Conservation (phyloP, 1,140 invertebrate species). For the Aleiodes sp. region DNA sequence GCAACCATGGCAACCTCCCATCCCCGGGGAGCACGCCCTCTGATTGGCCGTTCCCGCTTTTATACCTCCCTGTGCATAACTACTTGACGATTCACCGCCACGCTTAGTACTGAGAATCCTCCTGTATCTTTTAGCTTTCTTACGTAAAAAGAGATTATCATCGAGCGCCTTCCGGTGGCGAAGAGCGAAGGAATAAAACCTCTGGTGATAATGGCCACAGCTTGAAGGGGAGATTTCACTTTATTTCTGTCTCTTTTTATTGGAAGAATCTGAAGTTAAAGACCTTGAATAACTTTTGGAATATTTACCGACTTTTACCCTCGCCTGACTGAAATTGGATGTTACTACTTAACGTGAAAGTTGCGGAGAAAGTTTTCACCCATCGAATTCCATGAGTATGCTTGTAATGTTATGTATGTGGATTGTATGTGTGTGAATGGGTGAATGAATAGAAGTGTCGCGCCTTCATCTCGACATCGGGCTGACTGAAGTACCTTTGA, state of each 20-base stretch:
- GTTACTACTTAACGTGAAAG: neutral
- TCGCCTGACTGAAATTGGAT: neutral
- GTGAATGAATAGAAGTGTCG: neutral
- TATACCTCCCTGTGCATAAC: conserved; percentile 49
- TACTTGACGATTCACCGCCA: conserved; percentile 40
- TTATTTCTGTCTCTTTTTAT: too few relatives aligned
- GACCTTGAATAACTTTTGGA: neutral
- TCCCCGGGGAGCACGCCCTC: conserved; percentile 64
- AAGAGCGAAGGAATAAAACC: conserved; percentile 38
- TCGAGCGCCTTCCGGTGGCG: conserved; percentile 51
- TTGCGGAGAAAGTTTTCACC: neutral
- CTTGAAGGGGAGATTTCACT: neutral
- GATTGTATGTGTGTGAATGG: neutral
- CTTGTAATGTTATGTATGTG: neutral
- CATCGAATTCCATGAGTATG: neutral
- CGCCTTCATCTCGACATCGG: neutral
- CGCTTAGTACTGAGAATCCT: conserved; percentile 21
- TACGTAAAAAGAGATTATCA: conserved; percentile 50
- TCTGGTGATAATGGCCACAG: conserved; percentile 14
- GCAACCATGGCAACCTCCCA: conserved; percentile 65
- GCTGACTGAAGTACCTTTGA: neutral
- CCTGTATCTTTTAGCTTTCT: neutral
- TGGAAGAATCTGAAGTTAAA: neutral
- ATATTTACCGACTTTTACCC: neutral
- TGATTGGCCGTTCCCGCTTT: conserved; percentile 65